Conservation (phyloP, 2,797 vertebrate genomes). For the Orientallactaga sibirica region DNA sequence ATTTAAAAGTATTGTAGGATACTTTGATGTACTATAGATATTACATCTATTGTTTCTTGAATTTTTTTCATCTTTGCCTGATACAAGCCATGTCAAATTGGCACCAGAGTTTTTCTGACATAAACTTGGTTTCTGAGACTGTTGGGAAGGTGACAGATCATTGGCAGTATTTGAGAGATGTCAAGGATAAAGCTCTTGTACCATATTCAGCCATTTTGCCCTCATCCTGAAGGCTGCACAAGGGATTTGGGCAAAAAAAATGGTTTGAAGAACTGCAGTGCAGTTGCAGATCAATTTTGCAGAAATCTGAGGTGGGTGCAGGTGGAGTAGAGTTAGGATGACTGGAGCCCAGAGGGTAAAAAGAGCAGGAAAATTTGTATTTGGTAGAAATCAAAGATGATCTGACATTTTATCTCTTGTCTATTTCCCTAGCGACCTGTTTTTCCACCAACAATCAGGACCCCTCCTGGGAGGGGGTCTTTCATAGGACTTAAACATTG, state of each 20-base stretch:
- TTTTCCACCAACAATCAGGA: no score
- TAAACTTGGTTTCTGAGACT: background rate
- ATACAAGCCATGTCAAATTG: background rate
- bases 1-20: background rate
- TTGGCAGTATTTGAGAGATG: background rate
- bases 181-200: accelerated
- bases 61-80: background rate
- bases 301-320: background rate
- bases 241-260: accelerated
- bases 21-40: background rate
- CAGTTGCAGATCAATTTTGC: background rate
- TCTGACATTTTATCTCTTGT: no score
- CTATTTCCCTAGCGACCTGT: no score
- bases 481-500: no score
- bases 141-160: background rate
- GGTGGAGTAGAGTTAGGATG: no score
- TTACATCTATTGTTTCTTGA: background rate
- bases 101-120: background rate
- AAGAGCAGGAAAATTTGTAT: no score
- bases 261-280: background rate
- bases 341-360: no score
- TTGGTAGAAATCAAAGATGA: no score
- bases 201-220: accelerated
- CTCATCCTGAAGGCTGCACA: background rate
- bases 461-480: no score